These are phyloP conservation scores for Melinaea marsaeus DNA, from an alignment of 2,888 invertebrate species.

Conservation along the genomic window DNA sequence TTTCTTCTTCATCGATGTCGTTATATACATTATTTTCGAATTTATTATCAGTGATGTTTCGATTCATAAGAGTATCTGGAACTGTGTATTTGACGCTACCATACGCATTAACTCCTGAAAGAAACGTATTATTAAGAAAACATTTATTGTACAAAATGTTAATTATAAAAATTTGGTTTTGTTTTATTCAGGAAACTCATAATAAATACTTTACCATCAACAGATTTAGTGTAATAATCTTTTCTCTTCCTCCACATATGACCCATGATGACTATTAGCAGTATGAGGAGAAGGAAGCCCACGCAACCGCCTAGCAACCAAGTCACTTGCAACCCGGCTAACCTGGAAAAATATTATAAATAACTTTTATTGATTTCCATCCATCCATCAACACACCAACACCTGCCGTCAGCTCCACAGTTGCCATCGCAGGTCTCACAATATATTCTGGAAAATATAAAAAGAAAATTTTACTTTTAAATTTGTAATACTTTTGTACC, in stretches of 20 bases:
- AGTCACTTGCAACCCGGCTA: conserved; percentile 55
- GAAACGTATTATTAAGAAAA: background rate
- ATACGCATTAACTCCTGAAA: conserved; percentile 20
- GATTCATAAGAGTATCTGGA: conserved; percentile 24
- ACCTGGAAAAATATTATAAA: conserved; percentile 38
- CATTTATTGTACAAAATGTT: background rate
- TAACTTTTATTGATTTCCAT: conserved; percentile 26
- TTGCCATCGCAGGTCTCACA: conserved; percentile 43
- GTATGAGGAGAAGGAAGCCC: conserved; percentile 46
- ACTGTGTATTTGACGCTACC: conserved; percentile 31
- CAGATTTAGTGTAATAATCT: conserved; percentile 37
- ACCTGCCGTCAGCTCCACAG: conserved; percentile 38
- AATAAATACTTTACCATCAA: conserved; percentile 27
- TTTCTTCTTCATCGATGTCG: conserved; percentile 16
- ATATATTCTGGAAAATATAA: conserved; percentile 42
- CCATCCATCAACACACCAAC: conserved; percentile 41
- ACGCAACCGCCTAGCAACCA: conserved; percentile 51
- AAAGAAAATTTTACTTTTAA: conserved; percentile 5
- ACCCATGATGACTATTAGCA: conserved; percentile 48
- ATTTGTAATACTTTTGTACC: background rate
- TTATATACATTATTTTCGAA: conserved; percentile 7
- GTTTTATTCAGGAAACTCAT: background rate
- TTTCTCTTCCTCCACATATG: conserved; percentile 49
- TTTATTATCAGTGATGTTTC: conserved; percentile 8
- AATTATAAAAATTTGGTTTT: too few species aligned